A percentile compares a stretch with the other conserved stretches of the same genome.
Conservation (phyloP, 2,888 invertebrate species). For the Stictocephala bisonia region DNA sequence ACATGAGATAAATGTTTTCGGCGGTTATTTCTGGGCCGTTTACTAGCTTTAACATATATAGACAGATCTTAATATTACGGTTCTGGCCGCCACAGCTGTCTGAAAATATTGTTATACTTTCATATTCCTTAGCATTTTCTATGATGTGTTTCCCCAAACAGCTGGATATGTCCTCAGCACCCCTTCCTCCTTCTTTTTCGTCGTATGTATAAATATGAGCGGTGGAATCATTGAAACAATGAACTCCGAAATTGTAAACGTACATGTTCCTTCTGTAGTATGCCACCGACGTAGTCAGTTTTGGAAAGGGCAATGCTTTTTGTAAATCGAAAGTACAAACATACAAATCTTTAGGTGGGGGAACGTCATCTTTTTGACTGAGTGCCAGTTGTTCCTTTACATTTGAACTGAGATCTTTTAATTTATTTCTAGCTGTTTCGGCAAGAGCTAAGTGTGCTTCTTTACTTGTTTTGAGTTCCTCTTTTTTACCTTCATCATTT, state of each 20-base stretch:
- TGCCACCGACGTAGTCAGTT: conserved; percentile 32
- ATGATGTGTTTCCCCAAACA: no score
- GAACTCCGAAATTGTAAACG: conserved; percentile 58
- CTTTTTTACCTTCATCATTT: conserved; percentile 30
- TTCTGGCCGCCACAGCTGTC: no score
- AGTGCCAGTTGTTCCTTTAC: no score
- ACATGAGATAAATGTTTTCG: no score
- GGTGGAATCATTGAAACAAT: conserved; percentile 58
- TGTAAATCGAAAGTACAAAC: conserved; percentile 40
- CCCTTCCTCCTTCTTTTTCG: conserved; percentile 55
- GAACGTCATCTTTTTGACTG: not conserved
- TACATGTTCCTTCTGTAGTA: conserved; percentile 56
- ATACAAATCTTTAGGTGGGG: conserved; percentile 5
- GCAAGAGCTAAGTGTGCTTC: conserved; percentile 29
- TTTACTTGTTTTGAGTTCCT: not conserved
- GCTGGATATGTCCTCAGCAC: conserved; percentile 49
- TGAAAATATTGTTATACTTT: no score
- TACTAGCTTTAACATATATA: no score
- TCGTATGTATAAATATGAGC: conserved; percentile 60
- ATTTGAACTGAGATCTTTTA: no score
- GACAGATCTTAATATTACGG: no score
- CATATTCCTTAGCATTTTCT: no score
- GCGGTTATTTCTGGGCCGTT: no score
- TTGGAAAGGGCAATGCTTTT: conserved; percentile 46
- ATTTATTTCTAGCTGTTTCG: not conserved